Evolutionary conservation across 2,797 vertebrate species (phyloP), one percentile per base, ranked within the genome.

Genomic region (Clarias platycephalus): DNA sequence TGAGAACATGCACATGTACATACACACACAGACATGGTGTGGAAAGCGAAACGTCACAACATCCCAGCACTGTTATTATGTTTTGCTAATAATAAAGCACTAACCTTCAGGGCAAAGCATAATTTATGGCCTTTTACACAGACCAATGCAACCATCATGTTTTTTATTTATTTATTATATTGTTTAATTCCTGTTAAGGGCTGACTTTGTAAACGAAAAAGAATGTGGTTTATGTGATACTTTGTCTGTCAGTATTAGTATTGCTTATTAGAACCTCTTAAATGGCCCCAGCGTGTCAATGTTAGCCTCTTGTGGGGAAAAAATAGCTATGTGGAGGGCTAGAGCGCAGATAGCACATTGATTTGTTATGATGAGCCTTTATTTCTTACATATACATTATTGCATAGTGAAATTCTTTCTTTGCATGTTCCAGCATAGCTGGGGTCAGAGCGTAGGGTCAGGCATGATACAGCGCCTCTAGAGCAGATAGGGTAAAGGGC

Each of bases 241-340:
- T n/a, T 0, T 78, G 6, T 75, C 70, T 84, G 66, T 78, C 76
- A 82, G 26, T 79, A 84, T 71, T 75, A 72, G 71, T 44, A 28
- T 31, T 18, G 9, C 62, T 79, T 84, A 78, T 13, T 53, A 13
- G 49, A 53, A 79, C 10, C 66, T 84, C 53, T 67, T 58, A 71
- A 67, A 80, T 81, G 80, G 76, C 88, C 80, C 78, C 84, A 83
- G 82, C 70, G 85, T 89, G 82, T 88, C 68, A 75, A 80, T 71
- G 55, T 77, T 57, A 75, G 16, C 53, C 18, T 75, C 53, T 75
- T 53, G 53, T 75, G 16, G 20, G 2, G 2, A 60, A 62, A 37
- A 60, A 40, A 62, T 24, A 37, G 76, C 55, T 40, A 8, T 18
- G 58, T 62, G 34, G 76, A 78, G 0, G 22, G 37, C 75, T 40